Percentiles rank a stretch among this genome's conserved stretches.
Conservation (phyloP, 2,113 vertebrate species). For the Oreochromis niloticus region DNA sequence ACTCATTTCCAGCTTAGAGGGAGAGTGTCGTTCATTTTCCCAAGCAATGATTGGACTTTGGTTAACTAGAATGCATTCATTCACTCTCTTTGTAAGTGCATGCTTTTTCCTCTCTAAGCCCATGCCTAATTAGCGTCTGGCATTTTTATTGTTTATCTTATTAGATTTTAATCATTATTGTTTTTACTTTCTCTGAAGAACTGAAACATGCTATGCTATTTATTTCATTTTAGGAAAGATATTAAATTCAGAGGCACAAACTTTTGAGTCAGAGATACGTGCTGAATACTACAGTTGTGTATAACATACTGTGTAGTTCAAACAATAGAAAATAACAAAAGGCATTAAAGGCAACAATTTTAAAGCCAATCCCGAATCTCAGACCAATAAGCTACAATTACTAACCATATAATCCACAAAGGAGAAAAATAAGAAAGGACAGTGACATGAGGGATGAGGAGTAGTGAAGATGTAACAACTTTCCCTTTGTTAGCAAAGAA, state of each 20-base stretch:
- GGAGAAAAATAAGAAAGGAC: neutral
- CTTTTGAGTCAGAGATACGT: neutral
- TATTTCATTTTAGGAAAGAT: neutral
- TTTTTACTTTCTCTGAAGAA: neutral
- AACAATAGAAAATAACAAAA: neutral
- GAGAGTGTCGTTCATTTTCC: slow-evolving; percentile 11
- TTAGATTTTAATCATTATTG: slow-evolving; percentile 45
- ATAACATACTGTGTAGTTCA: neutral
- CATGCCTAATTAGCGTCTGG: slow-evolving; percentile 33
- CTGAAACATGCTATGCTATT: neutral
- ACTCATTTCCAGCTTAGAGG: slow-evolving; percentile 36
- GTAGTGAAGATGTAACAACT: slow-evolving; percentile 12
- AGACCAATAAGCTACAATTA: neutral
- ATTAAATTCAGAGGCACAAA: neutral
- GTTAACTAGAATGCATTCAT: slow-evolving; percentile 11
- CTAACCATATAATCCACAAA: neutral
- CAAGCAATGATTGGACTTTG: slow-evolving; percentile 23
- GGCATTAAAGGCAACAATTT: neutral
- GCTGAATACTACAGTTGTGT: neutral
- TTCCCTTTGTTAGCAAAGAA: slow-evolving; percentile 38
- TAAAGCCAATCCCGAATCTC: neutral
- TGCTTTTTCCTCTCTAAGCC: slow-evolving; percentile 7
- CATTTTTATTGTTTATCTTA: slow-evolving; percentile 31
- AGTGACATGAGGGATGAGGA: neutral
- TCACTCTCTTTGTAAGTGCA: slow-evolving; percentile 20